phyloP scores from a whole-genome alignment of 2,888 invertebrate species.

The Caenorhabditis afra region DNA sequence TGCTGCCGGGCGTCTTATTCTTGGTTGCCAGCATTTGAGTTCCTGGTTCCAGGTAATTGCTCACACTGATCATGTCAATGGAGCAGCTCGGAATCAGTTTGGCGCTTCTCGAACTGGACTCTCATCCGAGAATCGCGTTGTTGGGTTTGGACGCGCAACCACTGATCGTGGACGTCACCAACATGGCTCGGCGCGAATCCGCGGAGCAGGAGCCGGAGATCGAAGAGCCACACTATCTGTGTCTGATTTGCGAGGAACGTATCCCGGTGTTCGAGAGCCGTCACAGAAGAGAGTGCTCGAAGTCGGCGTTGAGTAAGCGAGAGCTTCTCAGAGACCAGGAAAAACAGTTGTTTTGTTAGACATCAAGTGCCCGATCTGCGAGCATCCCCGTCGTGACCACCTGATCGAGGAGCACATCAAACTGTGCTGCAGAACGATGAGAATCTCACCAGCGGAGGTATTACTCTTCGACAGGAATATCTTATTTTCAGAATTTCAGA shows the following conservation, averaged over 20 bases:
- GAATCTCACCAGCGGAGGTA: not conserved
- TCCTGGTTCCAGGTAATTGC: not conserved
- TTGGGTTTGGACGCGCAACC: not conserved
- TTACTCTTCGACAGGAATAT: no score
- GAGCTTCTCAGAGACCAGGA: not conserved
- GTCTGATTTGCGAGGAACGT: not conserved
- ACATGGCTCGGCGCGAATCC: not conserved
- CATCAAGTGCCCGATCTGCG: conserved; percentile 22
- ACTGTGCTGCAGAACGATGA: not conserved
- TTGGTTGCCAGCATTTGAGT: not conserved
- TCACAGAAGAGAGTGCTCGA: not conserved
- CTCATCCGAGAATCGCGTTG: not conserved
- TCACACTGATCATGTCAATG: no score
- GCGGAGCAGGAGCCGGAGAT: not conserved
- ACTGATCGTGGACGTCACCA: not conserved
- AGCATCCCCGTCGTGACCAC: not conserved
- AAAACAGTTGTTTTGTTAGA: conserved; percentile 10
- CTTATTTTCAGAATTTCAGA: no score
- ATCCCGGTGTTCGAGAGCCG: conserved; percentile 1
- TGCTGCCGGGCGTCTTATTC: not conserved
- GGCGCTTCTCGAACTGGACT: not conserved
- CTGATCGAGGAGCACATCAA: conserved; percentile 15
- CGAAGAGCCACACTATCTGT: not conserved
- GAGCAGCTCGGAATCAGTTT: no score
- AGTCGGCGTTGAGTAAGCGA: not conserved